Evolutionary conservation across 2,113 vertebrate species (phyloP).

Genomic region (Bujurquina vittata): DNA sequence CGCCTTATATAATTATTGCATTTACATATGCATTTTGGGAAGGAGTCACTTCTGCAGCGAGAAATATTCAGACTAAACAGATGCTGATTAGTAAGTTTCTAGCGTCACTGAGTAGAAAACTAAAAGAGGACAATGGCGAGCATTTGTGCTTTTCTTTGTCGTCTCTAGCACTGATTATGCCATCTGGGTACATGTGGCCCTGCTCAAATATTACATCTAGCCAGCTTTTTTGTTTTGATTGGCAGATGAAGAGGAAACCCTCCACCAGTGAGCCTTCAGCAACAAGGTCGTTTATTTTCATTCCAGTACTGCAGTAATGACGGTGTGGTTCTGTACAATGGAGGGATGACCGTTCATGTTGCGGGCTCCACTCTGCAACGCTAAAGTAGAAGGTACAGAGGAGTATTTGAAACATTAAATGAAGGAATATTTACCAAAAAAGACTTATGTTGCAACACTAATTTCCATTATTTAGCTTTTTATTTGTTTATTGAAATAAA

Average conservation of each 20-base stretch:
- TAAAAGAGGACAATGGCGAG: not conserved
- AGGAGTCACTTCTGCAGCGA: not conserved
- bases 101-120: not conserved
- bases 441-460: not conserved
- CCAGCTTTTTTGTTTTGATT: not conserved
- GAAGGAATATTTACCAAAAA: not conserved
- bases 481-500: too few relatives aligned
- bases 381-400: fast-evolving
- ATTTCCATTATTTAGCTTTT: not conserved
- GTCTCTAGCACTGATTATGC: not conserved
- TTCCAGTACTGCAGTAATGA: not conserved
- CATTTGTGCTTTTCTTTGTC: not conserved
- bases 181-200: not conserved
- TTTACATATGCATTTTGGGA: not conserved
- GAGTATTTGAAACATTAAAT: not conserved
- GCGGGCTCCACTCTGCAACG: not conserved
- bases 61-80: not conserved
- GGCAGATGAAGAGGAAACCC: constrained; percentile 8
- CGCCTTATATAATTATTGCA: not conserved
- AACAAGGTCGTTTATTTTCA: not conserved
- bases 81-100: not conserved
- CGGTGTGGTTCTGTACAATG: not conserved
- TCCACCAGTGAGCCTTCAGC: not conserved
- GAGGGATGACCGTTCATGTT: not conserved
- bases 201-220: not conserved